These are phyloP conservation scores for Adelognathus sp. DNA, from an alignment of 2,888 invertebrate genomes.

Conservation along the genomic window DNA sequence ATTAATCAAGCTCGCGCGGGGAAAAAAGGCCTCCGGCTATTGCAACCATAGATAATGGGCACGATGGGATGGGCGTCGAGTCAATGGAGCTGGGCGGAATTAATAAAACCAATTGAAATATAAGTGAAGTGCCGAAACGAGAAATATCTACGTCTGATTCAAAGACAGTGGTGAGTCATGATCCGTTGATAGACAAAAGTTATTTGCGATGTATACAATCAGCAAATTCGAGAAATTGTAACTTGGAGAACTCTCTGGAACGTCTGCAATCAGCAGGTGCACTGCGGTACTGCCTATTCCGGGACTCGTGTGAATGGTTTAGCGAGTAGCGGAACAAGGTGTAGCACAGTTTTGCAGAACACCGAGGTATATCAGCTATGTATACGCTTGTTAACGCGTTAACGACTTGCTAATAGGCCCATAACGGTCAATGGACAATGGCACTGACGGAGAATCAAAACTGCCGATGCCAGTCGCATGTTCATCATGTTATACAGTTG, in stretches of 20 bases:
- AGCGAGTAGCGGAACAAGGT: background rate
- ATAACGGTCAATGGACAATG: constrained; percentile 53
- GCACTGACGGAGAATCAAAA: constrained; percentile 54
- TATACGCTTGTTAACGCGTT: constrained; percentile 59
- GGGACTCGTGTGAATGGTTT: background rate
- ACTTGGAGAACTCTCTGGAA: background rate
- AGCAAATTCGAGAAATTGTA: background rate
- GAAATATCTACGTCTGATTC: background rate
- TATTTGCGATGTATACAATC: background rate
- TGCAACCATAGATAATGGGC: constrained; percentile 23
- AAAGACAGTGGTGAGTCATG: background rate
- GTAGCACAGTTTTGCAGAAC: background rate
- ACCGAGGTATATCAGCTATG: background rate
- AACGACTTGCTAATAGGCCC: constrained; percentile 55
- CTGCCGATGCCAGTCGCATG: too few species aligned
- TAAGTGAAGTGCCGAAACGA: background rate
- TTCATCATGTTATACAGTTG: too few species aligned
- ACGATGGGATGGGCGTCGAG: background rate
- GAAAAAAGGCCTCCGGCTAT: constrained; percentile 16
- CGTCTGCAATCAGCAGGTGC: background rate
- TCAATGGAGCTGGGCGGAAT: background rate
- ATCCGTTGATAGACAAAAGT: background rate
- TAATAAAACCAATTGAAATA: constrained; percentile 27
- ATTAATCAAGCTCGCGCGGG: constrained; percentile 39
- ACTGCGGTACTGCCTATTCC: background rate